phyloP scores from a whole-genome alignment of 2,113 vertebrate genomes.

The Lota lota region DNA sequence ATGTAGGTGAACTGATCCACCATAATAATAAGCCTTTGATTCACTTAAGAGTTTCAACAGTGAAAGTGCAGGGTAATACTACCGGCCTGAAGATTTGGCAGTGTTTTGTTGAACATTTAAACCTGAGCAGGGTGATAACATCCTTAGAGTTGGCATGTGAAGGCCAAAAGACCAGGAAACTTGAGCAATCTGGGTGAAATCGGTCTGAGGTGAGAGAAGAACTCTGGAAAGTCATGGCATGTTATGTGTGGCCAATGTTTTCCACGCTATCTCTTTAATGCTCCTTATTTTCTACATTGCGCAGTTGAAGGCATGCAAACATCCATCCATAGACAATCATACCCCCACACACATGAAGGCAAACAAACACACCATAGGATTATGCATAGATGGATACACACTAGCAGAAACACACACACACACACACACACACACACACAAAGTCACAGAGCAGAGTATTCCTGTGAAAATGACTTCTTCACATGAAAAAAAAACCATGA shows the following conservation, averaged over 20 bases:
- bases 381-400: too few relatives aligned
- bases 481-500: constrained; percentile 50
- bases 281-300: constrained; percentile 36
- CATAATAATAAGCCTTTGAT: constrained; percentile 1
- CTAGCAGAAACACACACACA: constrained; percentile 6
- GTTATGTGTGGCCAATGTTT: constrained; percentile 61
- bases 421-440: constrained; percentile 20
- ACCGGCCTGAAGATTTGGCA: constrained; percentile 36
- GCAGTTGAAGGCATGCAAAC: constrained; percentile 10
- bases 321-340: constrained; percentile 24
- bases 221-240: constrained; percentile 52
- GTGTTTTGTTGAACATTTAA: constrained; percentile 61
- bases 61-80: constrained; percentile 28
- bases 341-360: constrained; percentile 8
- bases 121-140: constrained; percentile 66
- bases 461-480: constrained; percentile 66
- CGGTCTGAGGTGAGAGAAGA: constrained; percentile 51
- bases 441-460: constrained; percentile 27
- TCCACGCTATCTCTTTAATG: constrained; percentile 51
- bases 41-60: constrained; percentile 31
- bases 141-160: constrained; percentile 65
- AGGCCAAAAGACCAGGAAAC: constrained; percentile 64
- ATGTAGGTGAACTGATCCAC: constrained; percentile 1
- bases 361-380: too few relatives aligned
- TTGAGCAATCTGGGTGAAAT: constrained; percentile 61